These are phyloP conservation scores for Spialia ferax DNA, from an alignment of 2,888 invertebrate genomes.

Conservation along the genomic window DNA sequence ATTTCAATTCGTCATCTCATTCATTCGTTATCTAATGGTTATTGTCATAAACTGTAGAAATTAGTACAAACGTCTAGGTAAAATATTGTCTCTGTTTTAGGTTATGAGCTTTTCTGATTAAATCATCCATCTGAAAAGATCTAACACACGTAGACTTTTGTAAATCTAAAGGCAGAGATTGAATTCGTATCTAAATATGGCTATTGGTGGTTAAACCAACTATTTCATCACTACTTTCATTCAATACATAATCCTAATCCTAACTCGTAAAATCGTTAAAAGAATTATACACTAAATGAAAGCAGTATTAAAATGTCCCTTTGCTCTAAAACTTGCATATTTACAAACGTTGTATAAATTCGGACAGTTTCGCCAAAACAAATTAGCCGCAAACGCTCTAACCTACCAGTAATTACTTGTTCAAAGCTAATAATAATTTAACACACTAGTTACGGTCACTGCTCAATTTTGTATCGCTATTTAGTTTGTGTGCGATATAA, in stretches of 20 bases:
- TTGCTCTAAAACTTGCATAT: background rate
- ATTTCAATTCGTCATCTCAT: no score
- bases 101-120: no score
- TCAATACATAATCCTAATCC: background rate
- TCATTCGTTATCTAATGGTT: no score
- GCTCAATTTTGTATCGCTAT: constrained; percentile 21
- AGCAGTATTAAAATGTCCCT: background rate
- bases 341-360: constrained; percentile 28
- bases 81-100: no score
- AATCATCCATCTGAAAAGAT: no score
- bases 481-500: background rate
- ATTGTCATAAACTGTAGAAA: no score
- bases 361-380: constrained; percentile 32
- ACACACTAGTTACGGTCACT: constrained; percentile 36
- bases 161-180: no score
- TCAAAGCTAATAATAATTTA: constrained; percentile 40
- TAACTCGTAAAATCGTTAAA: background rate
- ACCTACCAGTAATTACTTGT: constrained; percentile 40
- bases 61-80: no score
- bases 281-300: background rate
- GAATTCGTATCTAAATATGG: no score
- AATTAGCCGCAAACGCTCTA: constrained; percentile 36
- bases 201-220: no score
- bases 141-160: no score
- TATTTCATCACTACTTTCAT: no score